Evolutionary conservation across 2,113 vertebrate genomes (phyloP).

Genomic region (Promerops cafer): DNA sequence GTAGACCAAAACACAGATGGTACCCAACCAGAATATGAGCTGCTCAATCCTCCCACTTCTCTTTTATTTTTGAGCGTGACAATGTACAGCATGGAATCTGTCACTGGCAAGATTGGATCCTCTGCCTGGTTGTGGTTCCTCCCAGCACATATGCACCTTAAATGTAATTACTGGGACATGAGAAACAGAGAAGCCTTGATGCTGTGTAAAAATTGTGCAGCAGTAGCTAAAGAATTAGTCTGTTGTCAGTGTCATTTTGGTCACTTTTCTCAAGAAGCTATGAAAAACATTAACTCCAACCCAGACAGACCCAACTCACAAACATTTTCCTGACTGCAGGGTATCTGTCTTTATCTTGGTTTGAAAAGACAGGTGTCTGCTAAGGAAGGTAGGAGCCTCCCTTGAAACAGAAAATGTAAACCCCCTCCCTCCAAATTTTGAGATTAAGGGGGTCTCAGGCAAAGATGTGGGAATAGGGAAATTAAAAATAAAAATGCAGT

Average conservation of each 20-base stretch:
- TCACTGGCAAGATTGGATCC: fast-evolving
- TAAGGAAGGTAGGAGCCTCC: too few species aligned
- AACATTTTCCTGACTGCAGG: not conserved
- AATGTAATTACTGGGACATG: fast-evolving
- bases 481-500: too few species aligned
- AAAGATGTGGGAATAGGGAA: too few species aligned
- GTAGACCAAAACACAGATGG: not conserved
- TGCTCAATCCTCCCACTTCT: not conserved
- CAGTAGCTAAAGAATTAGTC: not conserved
- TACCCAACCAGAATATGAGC: not conserved
- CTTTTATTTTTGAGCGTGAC: not conserved
- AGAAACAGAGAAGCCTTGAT: not conserved
- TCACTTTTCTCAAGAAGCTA: not conserved
- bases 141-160: fast-evolving
- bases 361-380: too few species aligned
- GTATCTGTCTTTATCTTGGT: too few species aligned
- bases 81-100: too few species aligned
- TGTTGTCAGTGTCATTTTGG: not conserved
- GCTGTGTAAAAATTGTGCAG: not conserved
- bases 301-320: fast-evolving
- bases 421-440: too few species aligned
- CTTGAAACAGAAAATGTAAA: too few species aligned
- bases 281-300: not conserved
- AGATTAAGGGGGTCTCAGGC: too few species aligned
- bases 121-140: not conserved